Evolutionary conservation across 2,113 vertebrate species (phyloP), one percentile per base, ranked within the genome.

Genomic region (Pluvialis apricaria): DNA sequence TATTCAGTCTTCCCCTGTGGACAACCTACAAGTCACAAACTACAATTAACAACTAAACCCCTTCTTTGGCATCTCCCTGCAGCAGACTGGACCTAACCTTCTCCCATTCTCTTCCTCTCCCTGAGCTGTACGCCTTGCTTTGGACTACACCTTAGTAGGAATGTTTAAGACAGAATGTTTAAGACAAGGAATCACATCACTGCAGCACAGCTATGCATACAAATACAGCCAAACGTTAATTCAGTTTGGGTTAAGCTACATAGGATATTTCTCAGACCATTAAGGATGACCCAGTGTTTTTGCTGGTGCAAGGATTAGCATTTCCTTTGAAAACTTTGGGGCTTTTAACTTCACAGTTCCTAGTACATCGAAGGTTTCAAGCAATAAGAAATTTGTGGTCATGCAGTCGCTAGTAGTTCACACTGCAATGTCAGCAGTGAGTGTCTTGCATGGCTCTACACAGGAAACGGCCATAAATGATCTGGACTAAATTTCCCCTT

Each of bases 401-500:
- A 26, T 34, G 42, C 44, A 49, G 49, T 70, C 93, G 47, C 62
- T 76, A 76, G 44, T 49, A 40, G 75, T 42, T 91, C 71, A 57
- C 31, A 51, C 15, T 88, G 75, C 79, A 71, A 21, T 52, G 44
- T 70, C 86, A 91, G 44, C 72, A 81, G 26, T 68, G 64, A 72
- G 49, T 44, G 47, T 77, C 76, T 88, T 86, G 65, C 45, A 42
- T 2, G 2, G 71, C 47, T 77, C 82, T 91, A 34, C 47, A 84
- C 80, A 91, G 90, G 94, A 97, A 93, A 84, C 1, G 3, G 55
- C 51, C 78, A 92, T 89, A 84, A 94, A 89, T 76, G 94, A 84
- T 70, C 54, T 69, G 83, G 81, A 82, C 83, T 86, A 87, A 91
- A 88, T 92, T 94, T 92, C 66, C 86, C 77, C 8, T 80, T 94